These are phyloP conservation scores for Reticulitermes speratus DNA, from an alignment of 1,140 invertebrate species.

Conservation along the genomic window DNA sequence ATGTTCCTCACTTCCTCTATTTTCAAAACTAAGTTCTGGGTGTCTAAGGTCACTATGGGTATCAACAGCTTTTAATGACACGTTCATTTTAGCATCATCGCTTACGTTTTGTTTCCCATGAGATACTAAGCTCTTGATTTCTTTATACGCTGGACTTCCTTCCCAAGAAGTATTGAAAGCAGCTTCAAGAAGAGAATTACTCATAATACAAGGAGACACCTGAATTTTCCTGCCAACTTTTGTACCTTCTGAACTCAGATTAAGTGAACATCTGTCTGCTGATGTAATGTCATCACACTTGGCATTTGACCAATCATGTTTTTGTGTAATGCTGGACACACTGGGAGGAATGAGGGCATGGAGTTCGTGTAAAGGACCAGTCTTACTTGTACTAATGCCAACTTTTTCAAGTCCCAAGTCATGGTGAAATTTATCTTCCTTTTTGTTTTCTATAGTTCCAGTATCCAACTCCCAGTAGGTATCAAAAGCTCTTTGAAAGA, in stretches of 20 bases:
- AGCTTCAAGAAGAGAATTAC: background rate
- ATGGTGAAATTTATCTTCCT: background rate
- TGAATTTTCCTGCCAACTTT: no score
- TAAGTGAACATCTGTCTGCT: background rate
- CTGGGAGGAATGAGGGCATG: background rate
- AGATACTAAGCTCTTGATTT: background rate
- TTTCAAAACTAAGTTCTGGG: background rate
- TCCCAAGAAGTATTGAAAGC: background rate
- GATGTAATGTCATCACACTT: background rate
- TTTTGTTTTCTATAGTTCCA: background rate
- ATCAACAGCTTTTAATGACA: background rate
- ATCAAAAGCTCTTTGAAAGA: slow-evolving; percentile 28
- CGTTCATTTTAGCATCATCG: background rate
- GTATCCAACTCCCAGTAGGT: slow-evolving; percentile 23
- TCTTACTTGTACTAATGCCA: no score
- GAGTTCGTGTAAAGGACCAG: background rate
- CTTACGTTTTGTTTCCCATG: background rate
- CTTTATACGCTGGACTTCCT: background rate
- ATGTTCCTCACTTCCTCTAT: no score
- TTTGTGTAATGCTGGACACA: background rate
- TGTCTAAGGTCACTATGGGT: background rate
- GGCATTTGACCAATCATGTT: background rate
- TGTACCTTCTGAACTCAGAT: background rate
- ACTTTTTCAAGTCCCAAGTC: no score
- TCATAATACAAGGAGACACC: background rate